Percentiles rank a stretch among this genome's conserved stretches.
Evolutionary conservation across 2,113 vertebrate species (phyloP).

Genomic region (Colius striatus): DNA sequence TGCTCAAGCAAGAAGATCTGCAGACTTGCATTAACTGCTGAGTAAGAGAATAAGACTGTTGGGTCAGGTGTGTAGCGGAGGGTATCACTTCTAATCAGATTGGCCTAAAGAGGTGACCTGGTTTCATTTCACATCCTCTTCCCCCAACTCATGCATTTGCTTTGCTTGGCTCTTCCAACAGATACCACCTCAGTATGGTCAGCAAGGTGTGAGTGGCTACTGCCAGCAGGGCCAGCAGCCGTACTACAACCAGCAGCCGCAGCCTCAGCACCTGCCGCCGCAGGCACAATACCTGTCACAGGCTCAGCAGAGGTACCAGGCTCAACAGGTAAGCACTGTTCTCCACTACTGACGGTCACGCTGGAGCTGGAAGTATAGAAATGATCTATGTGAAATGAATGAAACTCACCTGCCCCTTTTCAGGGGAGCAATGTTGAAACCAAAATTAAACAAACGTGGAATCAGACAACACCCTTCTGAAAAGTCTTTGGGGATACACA

Average conservation of each 20-base stretch:
- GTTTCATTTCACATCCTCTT: neutral
- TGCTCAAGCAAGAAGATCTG: neutral
- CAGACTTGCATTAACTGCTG: neutral
- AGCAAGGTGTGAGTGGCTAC: slow-evolving; percentile 89
- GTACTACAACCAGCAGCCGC: slow-evolving; percentile 93
- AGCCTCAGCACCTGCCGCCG: slow-evolving; percentile 84
- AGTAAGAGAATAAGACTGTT: neutral
- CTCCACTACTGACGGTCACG: rapidly evolving
- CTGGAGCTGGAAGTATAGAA: neutral
- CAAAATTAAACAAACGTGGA: neutral
- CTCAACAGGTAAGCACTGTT: slow-evolving; percentile 86
- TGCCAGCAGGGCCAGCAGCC: slow-evolving; percentile 92
- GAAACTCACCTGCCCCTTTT: neutral
- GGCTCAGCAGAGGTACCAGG: slow-evolving; percentile 87
- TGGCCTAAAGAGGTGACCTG: neutral
- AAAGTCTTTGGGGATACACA: neutral
- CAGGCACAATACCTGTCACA: slow-evolving; percentile 85
- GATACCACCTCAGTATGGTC: slow-evolving; percentile 93
- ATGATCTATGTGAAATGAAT: neutral
- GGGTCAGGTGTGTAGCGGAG: neutral
- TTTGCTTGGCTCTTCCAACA: slow-evolving; percentile 79
- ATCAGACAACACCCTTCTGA: neutral
- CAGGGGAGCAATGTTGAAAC: rapidly evolving
- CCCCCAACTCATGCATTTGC: slow-evolving; percentile 26
- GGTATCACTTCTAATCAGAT: neutral